phyloP scores from a whole-genome alignment of 2,888 invertebrate genomes.

The Aphelenchoides bicaudatus region DNA sequence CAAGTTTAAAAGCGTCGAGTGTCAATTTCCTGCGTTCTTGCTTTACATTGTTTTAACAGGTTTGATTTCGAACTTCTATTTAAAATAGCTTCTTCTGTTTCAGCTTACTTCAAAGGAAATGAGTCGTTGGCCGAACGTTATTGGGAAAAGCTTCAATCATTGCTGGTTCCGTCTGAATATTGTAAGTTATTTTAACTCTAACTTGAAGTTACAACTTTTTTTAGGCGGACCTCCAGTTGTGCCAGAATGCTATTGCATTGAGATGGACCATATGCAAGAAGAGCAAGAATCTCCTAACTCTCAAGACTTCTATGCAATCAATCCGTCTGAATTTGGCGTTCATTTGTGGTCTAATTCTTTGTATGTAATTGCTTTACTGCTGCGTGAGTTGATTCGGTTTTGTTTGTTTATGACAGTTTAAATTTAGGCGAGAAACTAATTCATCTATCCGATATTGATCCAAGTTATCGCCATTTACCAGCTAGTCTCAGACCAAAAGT shows the following conservation, averaged over 20 bases:
- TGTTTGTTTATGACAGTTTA: not conserved
- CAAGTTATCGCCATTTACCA: slow-evolving; percentile 86
- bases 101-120: slow-evolving; percentile 65
- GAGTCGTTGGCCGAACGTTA: slow-evolving; percentile 88
- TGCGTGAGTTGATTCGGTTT: slow-evolving; percentile 63
- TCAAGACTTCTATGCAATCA: slow-evolving; percentile 52
- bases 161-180: slow-evolving; percentile 76
- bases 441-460: slow-evolving; percentile 88
- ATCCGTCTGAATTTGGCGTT: slow-evolving; percentile 61
- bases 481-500: slow-evolving; percentile 88
- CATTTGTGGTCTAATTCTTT: slow-evolving; percentile 94
- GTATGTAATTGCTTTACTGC: slow-evolving; percentile 84
- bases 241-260: slow-evolving; percentile 80
- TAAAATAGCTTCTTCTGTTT: slow-evolving; percentile 57
- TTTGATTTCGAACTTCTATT: slow-evolving; percentile 36
- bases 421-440: slow-evolving; percentile 51
- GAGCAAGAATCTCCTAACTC: slow-evolving; percentile 43
- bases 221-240: slow-evolving; percentile 66
- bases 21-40: slow-evolving; percentile 95
- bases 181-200: slow-evolving; percentile 47
- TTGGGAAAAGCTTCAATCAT: slow-evolving; percentile 76
- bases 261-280: slow-evolving; percentile 56
- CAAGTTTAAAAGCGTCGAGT: slow-evolving; percentile 87
- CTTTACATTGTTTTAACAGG: slow-evolving; percentile 94
- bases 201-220: not conserved